Base-by-base conservation (phyloP, 2,888 invertebrate genomes). In the Hylaea fasciaria region DNA sequence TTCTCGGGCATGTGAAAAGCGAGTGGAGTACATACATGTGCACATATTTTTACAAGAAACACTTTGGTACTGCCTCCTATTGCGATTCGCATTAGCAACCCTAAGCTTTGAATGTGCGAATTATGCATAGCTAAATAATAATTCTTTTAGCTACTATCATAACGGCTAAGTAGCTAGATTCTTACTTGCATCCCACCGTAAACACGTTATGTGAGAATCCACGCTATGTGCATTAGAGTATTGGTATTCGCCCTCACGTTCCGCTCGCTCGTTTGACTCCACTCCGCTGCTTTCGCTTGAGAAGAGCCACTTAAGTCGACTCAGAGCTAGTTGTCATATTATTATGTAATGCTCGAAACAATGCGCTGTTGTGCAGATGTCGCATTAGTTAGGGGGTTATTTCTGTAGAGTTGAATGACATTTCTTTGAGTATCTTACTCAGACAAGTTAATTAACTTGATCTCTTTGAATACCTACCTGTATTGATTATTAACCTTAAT, bases 231-330 rank as follows among this genome's bases (percentile, higher is more conserved):
- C 82, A 82, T 80, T 72, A 82, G 71, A 72, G 73, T 80, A 82
- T 82, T 78, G 80, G 77, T 79, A 80, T 79, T 79, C 78, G 57
- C 13, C 62, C 61, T 57, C 81, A 80, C 80, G 80, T 69, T 45
- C 54, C 56, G 57, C 51, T 45, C 49, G 55, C 55, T 50, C 61
- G 40, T 52, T 47, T 43, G 63, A 64, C 64, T 64, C 66, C 61
- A 66, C n/a, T 13, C n/a, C 41, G 45, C 55, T 55, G 41, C 43
- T 56, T 47, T 52, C 51, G 55, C 61, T 56, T 16, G 29, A 58
- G 65, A 66, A 72, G 75, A 70, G 74, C 66, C 71, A 77, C 80
- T 80, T 75, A 74, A 56, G 67, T 53, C 62, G 60, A 61, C 63
- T 64, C 55, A 48, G 57, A 55, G 63, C 67, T 75, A 71, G 70